These are phyloP conservation scores for Polydrusus tereticollis DNA, from an alignment of 2,888 invertebrate genomes.

Conservation along the genomic window DNA sequence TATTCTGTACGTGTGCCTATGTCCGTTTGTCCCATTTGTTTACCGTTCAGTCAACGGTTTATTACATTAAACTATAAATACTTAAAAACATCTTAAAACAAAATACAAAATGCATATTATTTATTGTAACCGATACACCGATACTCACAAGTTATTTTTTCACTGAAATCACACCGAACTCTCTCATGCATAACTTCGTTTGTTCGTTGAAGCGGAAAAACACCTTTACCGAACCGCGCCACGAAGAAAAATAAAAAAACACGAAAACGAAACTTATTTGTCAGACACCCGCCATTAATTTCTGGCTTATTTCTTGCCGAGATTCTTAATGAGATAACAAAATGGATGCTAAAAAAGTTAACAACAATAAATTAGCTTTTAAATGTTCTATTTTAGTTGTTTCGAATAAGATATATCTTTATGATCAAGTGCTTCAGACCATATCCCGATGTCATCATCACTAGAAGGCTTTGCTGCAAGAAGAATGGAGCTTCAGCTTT, in stretches of 20 bases:
- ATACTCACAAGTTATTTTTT: constrained; percentile 19
- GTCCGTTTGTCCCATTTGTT: too few relatives aligned
- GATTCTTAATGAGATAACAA: constrained; percentile 15
- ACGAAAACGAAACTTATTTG: constrained; percentile 20
- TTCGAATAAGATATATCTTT: too few relatives aligned
- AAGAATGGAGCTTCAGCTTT: too few relatives aligned
- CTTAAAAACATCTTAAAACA: neutral
- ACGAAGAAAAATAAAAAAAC: neutral
- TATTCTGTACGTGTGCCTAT: too few relatives aligned
- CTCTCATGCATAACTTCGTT: constrained; percentile 37
- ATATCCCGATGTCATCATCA: too few relatives aligned
- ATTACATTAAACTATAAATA: neutral
- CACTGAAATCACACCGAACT: constrained; percentile 23
- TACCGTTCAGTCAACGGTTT: too few relatives aligned
- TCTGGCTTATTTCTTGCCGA: constrained; percentile 18
- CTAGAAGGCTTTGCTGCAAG: too few relatives aligned
- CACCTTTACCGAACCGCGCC: constrained; percentile 28
- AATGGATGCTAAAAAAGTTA: neutral
- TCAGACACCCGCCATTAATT: constrained; percentile 28
- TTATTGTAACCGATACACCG: neutral
- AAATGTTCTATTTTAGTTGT: neutral
- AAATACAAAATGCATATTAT: neutral
- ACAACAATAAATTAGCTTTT: neutral
- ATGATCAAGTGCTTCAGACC: too few relatives aligned
- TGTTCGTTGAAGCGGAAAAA: constrained; percentile 39